Evolutionary conservation across 2,797 vertebrate genomes (phyloP).

Genomic region (Sebastes hubbsi): DNA sequence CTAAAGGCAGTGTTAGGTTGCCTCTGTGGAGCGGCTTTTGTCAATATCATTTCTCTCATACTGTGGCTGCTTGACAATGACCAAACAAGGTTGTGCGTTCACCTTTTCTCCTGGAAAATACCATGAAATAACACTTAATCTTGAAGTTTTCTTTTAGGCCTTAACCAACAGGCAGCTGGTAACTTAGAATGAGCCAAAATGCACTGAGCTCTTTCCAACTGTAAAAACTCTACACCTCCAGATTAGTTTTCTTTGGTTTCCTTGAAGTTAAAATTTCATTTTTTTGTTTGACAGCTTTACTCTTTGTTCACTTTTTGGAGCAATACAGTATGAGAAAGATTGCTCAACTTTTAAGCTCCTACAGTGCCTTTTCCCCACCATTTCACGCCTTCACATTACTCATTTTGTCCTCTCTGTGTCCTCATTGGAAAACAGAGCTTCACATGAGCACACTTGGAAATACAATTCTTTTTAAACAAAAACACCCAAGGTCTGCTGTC

Average conservation of each 20-base stretch:
- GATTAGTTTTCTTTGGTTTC: background rate
- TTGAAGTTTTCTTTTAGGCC: background rate
- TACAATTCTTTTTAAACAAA: background rate
- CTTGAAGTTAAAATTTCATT: background rate
- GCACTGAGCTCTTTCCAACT: background rate
- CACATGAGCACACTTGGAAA: constrained; percentile 10
- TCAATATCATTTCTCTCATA: background rate
- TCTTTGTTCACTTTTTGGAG: background rate
- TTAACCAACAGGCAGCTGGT: background rate
- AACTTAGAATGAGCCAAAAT: background rate
- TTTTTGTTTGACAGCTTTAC: background rate
- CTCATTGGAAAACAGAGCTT: background rate
- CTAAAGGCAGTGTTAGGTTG: background rate
- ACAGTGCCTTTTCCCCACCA: background rate
- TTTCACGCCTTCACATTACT: background rate
- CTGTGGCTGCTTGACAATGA: background rate
- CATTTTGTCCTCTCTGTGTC: constrained; percentile 6
- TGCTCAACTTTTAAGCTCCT: background rate
- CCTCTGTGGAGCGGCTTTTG: background rate
- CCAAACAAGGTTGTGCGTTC: constrained; percentile 19
- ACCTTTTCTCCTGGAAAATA: background rate
- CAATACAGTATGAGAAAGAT: background rate
- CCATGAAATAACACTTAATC: background rate
- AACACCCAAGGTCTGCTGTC: background rate
- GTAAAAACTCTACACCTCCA: background rate